phyloP scores from a whole-genome alignment of 1,140 invertebrate species.

The Orius insidiosus region DNA sequence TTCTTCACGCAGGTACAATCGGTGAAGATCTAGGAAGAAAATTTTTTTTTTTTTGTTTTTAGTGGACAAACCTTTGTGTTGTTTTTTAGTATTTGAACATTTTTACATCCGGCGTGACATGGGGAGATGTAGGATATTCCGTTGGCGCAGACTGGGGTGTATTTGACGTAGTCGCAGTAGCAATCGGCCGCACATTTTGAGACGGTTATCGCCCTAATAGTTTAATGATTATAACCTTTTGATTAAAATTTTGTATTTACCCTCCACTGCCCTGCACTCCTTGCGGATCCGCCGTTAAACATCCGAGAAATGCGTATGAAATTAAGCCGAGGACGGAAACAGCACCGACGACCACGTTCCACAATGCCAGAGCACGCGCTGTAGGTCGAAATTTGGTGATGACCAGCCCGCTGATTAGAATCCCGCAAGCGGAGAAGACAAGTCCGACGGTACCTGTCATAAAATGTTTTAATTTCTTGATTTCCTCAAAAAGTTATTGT shows the following conservation, averaged over 20 bases:
- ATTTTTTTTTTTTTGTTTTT: background rate
- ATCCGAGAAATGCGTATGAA: conserved; percentile 38
- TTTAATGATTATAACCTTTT: too few relatives aligned
- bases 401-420: conserved; percentile 40
- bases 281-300: conserved; percentile 24
- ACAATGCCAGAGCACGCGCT: conserved; percentile 32
- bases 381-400: conserved; percentile 38
- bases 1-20: conserved; percentile 18
- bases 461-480: background rate
- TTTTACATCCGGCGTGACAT: conserved; percentile 47
- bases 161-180: conserved; percentile 38
- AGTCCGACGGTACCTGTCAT: conserved; percentile 34
- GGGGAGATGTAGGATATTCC: conserved; percentile 44
- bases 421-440: conserved; percentile 36
- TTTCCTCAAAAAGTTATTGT: too few relatives aligned
- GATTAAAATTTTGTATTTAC: conserved; percentile 8
- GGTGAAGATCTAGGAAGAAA: conserved; percentile 20
- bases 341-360: conserved; percentile 35
- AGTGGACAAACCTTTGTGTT: conserved; percentile 12
- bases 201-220: conserved; percentile 1
- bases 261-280: conserved; percentile 6
- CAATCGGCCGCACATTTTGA: conserved; percentile 40
- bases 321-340: conserved; percentile 32
- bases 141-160: conserved; percentile 46
- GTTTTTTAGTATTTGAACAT: conserved; percentile 11